Percentiles rank a stretch among this genome's conserved stretches.
phyloP scores from a whole-genome alignment of 2,888 invertebrate genomes.

The Dryomyza anilis region DNA sequence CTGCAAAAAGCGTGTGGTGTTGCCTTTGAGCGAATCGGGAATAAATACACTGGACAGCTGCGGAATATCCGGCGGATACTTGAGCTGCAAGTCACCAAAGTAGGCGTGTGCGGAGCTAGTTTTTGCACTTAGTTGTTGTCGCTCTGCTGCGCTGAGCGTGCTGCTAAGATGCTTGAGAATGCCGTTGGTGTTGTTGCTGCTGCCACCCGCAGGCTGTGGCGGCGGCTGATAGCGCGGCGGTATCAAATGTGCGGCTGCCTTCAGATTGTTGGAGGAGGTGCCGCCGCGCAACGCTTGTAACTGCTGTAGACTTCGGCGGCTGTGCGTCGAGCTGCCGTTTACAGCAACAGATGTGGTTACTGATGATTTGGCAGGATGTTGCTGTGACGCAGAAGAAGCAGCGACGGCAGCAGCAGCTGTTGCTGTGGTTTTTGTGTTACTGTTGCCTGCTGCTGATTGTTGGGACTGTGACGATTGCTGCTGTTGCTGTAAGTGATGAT shows the following conservation, averaged over 20 bases:
- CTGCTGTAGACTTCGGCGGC: constrained; percentile 46
- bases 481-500: constrained; percentile 48
- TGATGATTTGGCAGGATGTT: constrained; percentile 37
- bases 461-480: constrained; percentile 36
- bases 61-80: constrained; percentile 61
- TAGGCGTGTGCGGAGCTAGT: neutral
- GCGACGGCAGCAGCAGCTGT: constrained; percentile 23
- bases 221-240: constrained; percentile 83
- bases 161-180: constrained; percentile 53
- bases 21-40: constrained; percentile 57
- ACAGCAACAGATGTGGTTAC: constrained; percentile 37
- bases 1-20: constrained; percentile 47
- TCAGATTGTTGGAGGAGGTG: constrained; percentile 40
- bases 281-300: constrained; percentile 35
- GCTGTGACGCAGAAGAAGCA: constrained; percentile 14
- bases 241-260: constrained; percentile 61
- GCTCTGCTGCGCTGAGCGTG: constrained; percentile 14
- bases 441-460: constrained; percentile 26
- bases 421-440: constrained; percentile 20
- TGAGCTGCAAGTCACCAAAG: constrained; percentile 48
- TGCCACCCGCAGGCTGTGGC: constrained; percentile 67
- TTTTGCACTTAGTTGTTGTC: neutral
- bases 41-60: constrained; percentile 60
- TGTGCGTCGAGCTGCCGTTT: constrained; percentile 26
- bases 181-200: too few relatives aligned